Evolutionary conservation across 1,140 invertebrate genomes (phyloP).

Genomic region (Drosophila subobscura): DNA sequence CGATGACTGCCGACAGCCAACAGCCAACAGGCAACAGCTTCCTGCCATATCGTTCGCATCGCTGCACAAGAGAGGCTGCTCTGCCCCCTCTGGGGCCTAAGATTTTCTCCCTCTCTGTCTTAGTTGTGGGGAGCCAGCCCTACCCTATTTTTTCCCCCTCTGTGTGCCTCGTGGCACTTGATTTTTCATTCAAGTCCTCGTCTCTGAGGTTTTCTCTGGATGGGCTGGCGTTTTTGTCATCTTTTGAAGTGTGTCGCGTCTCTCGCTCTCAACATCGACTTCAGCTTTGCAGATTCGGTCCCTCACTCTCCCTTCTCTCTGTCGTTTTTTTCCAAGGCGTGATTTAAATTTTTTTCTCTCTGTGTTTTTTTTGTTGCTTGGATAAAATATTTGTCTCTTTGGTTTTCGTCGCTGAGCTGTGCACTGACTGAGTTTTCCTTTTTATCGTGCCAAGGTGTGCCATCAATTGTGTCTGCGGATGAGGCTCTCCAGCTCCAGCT

Average conservation of each 20-base stretch:
- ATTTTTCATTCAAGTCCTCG: constrained; percentile 70
- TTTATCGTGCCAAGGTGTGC: constrained; percentile 81
- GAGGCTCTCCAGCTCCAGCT: constrained; percentile 9
- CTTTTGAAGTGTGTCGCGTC: constrained; percentile 75
- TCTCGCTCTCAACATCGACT: constrained; percentile 31
- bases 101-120: constrained; percentile 14
- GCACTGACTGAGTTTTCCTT: constrained; percentile 79
- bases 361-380: constrained; percentile 31
- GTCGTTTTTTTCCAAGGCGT: constrained; percentile 50
- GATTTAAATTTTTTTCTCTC: constrained; percentile 62
- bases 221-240: constrained; percentile 66
- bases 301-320: constrained; percentile 6
- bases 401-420: constrained; percentile 36
- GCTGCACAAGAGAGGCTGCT: constrained; percentile 56
- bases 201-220: constrained; percentile 2
- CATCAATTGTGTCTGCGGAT: constrained; percentile 70
- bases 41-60: constrained; percentile 79
- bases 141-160: constrained; percentile 50
- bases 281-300: constrained; percentile 16
- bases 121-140: constrained; percentile 39
- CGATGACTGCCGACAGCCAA: constrained; percentile 27
- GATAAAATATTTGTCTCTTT: constrained; percentile 73
- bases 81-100: constrained; percentile 23
- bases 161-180: constrained; percentile 64
- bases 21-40: constrained; percentile 43